phyloP scores from a whole-genome alignment of 1,140 invertebrate genomes.

The Lordiphosa stackelbergi region DNA sequence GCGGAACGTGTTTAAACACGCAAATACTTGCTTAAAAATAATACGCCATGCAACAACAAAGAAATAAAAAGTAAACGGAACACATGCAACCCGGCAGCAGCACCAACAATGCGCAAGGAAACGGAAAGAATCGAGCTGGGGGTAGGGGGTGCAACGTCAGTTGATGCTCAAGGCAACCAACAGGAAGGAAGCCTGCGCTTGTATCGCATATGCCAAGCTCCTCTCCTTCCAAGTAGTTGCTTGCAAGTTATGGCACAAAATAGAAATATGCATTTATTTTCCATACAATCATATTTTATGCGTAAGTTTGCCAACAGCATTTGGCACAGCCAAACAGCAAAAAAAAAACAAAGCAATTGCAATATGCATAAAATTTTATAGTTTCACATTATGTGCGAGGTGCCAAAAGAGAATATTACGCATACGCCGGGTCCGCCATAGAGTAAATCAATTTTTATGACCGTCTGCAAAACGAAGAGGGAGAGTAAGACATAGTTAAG shows the following conservation, averaged over 20 bases:
- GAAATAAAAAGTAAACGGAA: slow-evolving; percentile 16
- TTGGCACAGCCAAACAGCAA: slow-evolving; percentile 7
- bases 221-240: slow-evolving; percentile 7
- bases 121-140: slow-evolving; percentile 42
- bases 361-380: slow-evolving; percentile 71
- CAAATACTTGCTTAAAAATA: slow-evolving; percentile 75
- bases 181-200: slow-evolving; percentile 31
- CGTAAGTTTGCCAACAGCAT: slow-evolving; percentile 37
- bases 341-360: slow-evolving; percentile 24
- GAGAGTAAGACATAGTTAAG: slow-evolving; percentile 24
- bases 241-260: slow-evolving; percentile 46
- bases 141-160: slow-evolving; percentile 7
- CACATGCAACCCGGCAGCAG: slow-evolving; percentile 33
- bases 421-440: slow-evolving; percentile 52
- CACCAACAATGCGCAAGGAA: slow-evolving; percentile 38
- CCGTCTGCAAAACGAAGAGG: slow-evolving; percentile 23
- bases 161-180: slow-evolving; percentile 3
- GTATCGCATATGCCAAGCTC: slow-evolving; percentile 51
- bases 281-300: slow-evolving; percentile 64
- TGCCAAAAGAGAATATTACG: slow-evolving; percentile 44
- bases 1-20: slow-evolving; percentile 73
- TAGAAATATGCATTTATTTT: slow-evolving; percentile 65
- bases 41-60: slow-evolving; percentile 34
- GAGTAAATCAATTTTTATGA: slow-evolving; percentile 68
- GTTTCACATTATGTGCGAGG: slow-evolving; percentile 39